A percentile compares a stretch with the other conserved stretches of the same genome.
These are phyloP conservation scores for Discoglossus pictus DNA, from an alignment of 2,797 vertebrate genomes.

Conservation along the genomic window DNA sequence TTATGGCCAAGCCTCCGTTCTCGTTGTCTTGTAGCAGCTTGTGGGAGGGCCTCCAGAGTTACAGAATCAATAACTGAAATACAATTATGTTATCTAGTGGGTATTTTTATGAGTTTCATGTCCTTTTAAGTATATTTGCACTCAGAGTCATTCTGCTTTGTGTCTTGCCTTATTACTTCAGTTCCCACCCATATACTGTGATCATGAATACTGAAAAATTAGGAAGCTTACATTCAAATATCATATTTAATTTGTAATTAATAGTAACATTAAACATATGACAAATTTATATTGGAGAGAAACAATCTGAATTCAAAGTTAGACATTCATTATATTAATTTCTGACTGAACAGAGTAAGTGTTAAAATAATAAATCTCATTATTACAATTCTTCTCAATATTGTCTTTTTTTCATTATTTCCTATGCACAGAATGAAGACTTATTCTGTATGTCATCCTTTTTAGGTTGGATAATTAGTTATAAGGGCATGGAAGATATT, in stretches of 20 bases:
- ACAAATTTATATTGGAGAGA: constrained; percentile 4
- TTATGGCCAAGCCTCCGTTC: too few species aligned
- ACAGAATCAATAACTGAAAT: too few species aligned
- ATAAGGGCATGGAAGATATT: constrained; percentile 36
- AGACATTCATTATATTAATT: constrained; percentile 32
- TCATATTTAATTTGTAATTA: constrained; percentile 16
- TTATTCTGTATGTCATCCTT: constrained; percentile 48
- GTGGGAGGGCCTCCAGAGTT: too few species aligned
- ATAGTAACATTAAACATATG: constrained; percentile 26
- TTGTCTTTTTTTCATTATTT: constrained; percentile 21
- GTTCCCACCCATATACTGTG: too few species aligned
- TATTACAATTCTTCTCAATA: constrained; percentile 15
- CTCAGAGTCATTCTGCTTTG: too few species aligned
- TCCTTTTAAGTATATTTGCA: too few species aligned
- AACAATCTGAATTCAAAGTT: neutral
- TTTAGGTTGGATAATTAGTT: constrained; percentile 52
- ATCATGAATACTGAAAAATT: neutral
- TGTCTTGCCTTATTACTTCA: too few species aligned
- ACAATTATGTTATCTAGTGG: too few species aligned
- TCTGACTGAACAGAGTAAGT: neutral
- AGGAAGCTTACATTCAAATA: constrained; percentile 23
- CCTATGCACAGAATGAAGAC: constrained; percentile 14
- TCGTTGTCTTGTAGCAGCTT: too few species aligned
- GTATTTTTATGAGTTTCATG: too few species aligned
- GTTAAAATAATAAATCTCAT: constrained; percentile 20